These are phyloP conservation scores for Dendropsophus ebraccatus DNA, from an alignment of 2,113 vertebrate species.

Conservation along the genomic window DNA sequence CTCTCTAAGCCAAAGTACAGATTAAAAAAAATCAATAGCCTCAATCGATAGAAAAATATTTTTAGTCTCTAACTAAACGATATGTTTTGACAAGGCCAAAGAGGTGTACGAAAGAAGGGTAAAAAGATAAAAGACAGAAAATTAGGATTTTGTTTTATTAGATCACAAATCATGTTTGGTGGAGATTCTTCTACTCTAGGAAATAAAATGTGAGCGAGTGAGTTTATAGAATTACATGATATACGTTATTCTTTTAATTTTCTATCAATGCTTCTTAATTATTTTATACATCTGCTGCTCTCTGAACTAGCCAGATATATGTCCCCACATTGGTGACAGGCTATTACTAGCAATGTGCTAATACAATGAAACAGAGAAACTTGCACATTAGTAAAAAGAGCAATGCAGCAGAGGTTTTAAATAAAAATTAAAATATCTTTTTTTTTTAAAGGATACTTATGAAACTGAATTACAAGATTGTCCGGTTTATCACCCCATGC, in stretches of 20 bases:
- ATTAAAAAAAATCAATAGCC: conserved; percentile 88
- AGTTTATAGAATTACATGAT: conserved; percentile 54
- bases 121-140: conserved; percentile 82
- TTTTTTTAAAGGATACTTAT: neutral
- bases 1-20: conserved; percentile 87
- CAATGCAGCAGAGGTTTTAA: neutral
- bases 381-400: neutral
- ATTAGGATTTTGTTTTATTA: conserved; percentile 82
- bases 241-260: conserved; percentile 43
- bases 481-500: too few species aligned
- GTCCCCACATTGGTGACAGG: neutral
- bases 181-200: conserved; percentile 67
- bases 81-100: conserved; percentile 82
- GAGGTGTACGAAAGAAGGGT: conserved; percentile 77
- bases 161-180: conserved; percentile 73
- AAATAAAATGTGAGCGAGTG: conserved; percentile 46
- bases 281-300: conserved; percentile 44
- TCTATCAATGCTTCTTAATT: conserved; percentile 49
- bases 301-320: conserved; percentile 45
- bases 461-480: too few species aligned
- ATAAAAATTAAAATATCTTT: neutral
- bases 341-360: neutral
- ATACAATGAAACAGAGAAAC: neutral
- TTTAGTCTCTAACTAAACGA: conserved; percentile 85
- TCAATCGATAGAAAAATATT: conserved; percentile 87